Evolutionary conservation across 1,140 invertebrate genomes (phyloP).

Genomic region (Cyclina sinensis): DNA sequence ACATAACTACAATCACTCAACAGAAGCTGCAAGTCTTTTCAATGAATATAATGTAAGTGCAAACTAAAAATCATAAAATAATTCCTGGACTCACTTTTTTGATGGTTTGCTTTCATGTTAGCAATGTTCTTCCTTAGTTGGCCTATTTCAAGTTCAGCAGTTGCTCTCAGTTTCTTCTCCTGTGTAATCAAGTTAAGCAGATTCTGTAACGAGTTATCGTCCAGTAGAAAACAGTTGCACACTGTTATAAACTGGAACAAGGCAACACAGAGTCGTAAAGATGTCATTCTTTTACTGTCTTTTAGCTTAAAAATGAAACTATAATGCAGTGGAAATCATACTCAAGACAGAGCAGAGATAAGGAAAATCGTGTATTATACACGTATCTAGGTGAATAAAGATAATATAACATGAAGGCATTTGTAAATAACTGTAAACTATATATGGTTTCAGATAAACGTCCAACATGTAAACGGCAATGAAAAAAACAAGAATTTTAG

Average conservation of each 20-base stretch:
- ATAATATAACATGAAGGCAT: background rate
- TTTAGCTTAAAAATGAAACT: background rate
- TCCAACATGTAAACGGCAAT: too few relatives aligned
- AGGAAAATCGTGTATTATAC: background rate
- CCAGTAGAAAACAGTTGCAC: slow-evolving; percentile 36
- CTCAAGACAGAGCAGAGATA: background rate
- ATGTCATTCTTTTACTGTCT: background rate
- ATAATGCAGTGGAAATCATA: too few relatives aligned
- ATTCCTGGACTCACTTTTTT: slow-evolving; percentile 39
- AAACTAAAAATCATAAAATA: too few relatives aligned
- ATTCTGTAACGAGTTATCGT: slow-evolving; percentile 61
- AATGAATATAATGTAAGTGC: too few relatives aligned
- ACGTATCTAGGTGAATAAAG: background rate
- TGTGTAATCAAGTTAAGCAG: slow-evolving; percentile 39
- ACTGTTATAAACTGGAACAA: background rate
- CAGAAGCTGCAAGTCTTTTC: too few relatives aligned
- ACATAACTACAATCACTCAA: too few relatives aligned
- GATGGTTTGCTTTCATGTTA: slow-evolving; percentile 26
- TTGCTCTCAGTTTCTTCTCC: slow-evolving; percentile 42
- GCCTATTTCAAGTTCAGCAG: slow-evolving; percentile 33
- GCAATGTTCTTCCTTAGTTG: slow-evolving; percentile 7
- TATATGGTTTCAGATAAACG: too few relatives aligned
- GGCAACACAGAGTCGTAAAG: background rate
- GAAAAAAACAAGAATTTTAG: too few relatives aligned
- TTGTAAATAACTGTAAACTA: background rate